Percentiles rank a stretch among this genome's conserved stretches.
These are phyloP conservation scores for Stegodyphus mimosarum DNA, from an alignment of 1,140 invertebrate species.

Conservation along the genomic window DNA sequence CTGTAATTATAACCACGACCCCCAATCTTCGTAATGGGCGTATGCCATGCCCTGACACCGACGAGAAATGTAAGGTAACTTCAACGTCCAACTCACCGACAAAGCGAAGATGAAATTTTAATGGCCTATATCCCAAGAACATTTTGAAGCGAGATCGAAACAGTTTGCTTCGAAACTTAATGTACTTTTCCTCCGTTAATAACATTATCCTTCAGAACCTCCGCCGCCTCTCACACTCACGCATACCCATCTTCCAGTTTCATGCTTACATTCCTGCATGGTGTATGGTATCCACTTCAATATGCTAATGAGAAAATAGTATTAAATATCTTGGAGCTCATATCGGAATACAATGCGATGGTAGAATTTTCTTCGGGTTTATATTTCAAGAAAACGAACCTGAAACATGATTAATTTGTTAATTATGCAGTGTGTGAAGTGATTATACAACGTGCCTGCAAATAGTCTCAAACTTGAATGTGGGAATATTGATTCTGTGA, in stretches of 20 bases:
- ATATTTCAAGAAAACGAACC: too few relatives aligned
- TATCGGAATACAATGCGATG: too few relatives aligned
- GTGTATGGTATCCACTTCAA: background rate
- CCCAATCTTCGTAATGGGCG: background rate
- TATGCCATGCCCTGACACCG: background rate
- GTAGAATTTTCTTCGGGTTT: too few relatives aligned
- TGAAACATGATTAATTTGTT: too few relatives aligned
- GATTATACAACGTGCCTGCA: too few relatives aligned
- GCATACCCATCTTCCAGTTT: too few relatives aligned
- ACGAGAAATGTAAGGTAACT: background rate
- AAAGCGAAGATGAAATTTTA: slow-evolving; percentile 33
- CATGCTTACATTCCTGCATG: background rate
- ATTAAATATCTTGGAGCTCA: background rate
- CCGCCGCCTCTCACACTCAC: too few relatives aligned
- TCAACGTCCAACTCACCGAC: background rate
- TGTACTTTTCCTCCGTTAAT: slow-evolving; percentile 5
- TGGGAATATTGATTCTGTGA: too few relatives aligned
- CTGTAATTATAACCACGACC: background rate
- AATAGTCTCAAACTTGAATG: too few relatives aligned
- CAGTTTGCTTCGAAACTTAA: background rate
- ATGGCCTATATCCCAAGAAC: slow-evolving; percentile 18
- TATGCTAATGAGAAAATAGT: background rate
- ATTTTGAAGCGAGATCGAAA: slow-evolving; percentile 3
- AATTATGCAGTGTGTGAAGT: too few relatives aligned
- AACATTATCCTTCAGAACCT: background rate